Percentiles rank a stretch among this genome's conserved stretches.
Conservation (phyloP, 2,888 invertebrate genomes). For the Halictus quadricinctus region DNA sequence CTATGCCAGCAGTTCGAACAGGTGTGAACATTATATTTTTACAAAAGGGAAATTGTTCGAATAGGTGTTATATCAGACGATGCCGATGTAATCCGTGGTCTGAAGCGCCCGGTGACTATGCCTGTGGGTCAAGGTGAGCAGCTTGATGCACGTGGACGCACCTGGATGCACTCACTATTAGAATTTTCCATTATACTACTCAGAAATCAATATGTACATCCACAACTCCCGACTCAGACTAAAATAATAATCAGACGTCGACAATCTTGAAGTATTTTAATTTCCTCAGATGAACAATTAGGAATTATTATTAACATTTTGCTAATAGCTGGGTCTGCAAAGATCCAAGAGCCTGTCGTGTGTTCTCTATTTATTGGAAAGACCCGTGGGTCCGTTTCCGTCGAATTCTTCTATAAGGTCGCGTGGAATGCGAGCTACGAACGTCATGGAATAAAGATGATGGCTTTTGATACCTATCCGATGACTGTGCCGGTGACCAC, state of each 20-base stretch:
- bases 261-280: not conserved
- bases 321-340: not conserved
- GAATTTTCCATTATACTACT: constrained; percentile 9
- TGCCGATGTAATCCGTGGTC: constrained; percentile 70
- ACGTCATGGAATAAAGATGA: not conserved
- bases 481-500: not conserved
- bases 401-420: constrained; percentile 15
- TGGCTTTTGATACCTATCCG: constrained; percentile 1
- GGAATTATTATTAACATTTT: not conserved
- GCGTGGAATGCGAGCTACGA: constrained; percentile 4
- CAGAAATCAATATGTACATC: not conserved
- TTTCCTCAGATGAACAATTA: not conserved
- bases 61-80: constrained; percentile 66
- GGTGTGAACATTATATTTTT: not conserved
- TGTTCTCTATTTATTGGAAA: not conserved
- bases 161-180: constrained; percentile 49
- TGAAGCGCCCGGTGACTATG: constrained; percentile 65
- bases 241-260: not conserved
- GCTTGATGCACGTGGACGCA: constrained; percentile 65
- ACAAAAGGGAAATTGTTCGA: constrained; percentile 37
- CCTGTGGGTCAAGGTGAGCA: constrained; percentile 79
- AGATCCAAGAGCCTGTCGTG: not conserved
- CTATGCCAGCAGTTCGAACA: not conserved
- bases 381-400: not conserved
- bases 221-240: not conserved